Evolutionary conservation across 2,113 vertebrate genomes (phyloP).

Genomic region (Anolis sagrei): DNA sequence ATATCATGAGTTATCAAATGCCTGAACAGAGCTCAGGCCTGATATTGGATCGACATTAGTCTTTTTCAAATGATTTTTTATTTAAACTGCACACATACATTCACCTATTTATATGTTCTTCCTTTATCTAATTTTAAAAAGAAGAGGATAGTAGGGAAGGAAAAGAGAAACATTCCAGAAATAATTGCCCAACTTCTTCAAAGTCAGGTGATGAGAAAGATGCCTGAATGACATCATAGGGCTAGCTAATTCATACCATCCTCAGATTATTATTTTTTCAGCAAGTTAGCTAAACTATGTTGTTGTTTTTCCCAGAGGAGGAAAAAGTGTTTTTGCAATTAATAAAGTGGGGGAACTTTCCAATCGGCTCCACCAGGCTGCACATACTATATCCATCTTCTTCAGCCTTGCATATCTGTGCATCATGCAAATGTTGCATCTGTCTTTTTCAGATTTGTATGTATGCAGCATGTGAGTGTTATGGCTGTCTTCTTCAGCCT

Average conservation of each 20-base stretch:
- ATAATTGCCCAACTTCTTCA: not conserved
- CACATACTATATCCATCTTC: not conserved
- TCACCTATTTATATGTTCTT: not conserved
- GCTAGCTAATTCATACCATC: not conserved
- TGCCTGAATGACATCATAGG: not conserved
- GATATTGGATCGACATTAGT: not conserved
- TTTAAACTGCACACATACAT: too few relatives aligned
- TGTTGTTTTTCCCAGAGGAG: not conserved
- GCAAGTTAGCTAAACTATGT: too few relatives aligned
- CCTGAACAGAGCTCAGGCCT: not conserved
- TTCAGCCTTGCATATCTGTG: not conserved
- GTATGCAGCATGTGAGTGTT: not conserved
- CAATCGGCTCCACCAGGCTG: not conserved
- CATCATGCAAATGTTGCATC: not conserved
- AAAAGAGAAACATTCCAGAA: not conserved
- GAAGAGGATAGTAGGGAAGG: too few relatives aligned
- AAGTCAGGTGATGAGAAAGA: not conserved
- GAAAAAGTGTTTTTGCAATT: not conserved
- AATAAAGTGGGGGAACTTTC: not conserved
- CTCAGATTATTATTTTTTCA: too few relatives aligned
- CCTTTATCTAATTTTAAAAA: too few relatives aligned
- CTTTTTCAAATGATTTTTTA: not conserved
- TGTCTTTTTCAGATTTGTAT: not conserved
- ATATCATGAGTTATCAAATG: too few relatives aligned
- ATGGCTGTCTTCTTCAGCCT: not conserved